Conservation (phyloP, 2,888 invertebrate species). For the Apomyelois bistriatella region DNA sequence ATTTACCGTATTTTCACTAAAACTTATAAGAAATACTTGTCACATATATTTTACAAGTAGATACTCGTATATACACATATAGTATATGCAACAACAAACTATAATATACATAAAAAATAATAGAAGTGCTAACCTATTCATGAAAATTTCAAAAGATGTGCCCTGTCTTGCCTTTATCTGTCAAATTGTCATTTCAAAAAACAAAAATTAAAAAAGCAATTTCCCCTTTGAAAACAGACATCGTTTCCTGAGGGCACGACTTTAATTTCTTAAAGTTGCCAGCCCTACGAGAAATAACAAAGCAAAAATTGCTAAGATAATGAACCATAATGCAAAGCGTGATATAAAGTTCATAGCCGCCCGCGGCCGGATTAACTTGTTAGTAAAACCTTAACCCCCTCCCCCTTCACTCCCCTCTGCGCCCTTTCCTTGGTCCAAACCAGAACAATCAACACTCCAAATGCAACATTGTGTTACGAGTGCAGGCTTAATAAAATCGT, state of each 20-base stretch:
- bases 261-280: not conserved
- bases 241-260: not conserved
- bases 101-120: no score
- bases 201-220: slow-evolving; percentile 3
- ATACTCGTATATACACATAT: no score
- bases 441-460: slow-evolving; percentile 23
- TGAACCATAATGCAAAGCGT: slow-evolving; percentile 74
- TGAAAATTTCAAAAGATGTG: no score
- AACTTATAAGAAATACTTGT: no score
- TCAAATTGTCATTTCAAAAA: not conserved
- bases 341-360: slow-evolving; percentile 70
- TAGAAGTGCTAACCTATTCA: no score
- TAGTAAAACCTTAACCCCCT: slow-evolving; percentile 36
- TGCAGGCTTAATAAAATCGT: not conserved
- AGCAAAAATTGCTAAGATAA: slow-evolving; percentile 73
- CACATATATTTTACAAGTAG: no score
- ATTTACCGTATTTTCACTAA: no score
- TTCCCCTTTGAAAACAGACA: not conserved
- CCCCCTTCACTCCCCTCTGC: slow-evolving; percentile 24
- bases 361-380: slow-evolving; percentile 72
- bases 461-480: slow-evolving; percentile 8
- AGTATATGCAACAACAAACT: no score
- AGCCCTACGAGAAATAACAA: slow-evolving; percentile 43
- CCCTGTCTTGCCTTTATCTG: not conserved
- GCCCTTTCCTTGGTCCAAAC: slow-evolving; percentile 19